phyloP scores from a whole-genome alignment of 2,888 invertebrate species.

The Antheraea yamamai region DNA sequence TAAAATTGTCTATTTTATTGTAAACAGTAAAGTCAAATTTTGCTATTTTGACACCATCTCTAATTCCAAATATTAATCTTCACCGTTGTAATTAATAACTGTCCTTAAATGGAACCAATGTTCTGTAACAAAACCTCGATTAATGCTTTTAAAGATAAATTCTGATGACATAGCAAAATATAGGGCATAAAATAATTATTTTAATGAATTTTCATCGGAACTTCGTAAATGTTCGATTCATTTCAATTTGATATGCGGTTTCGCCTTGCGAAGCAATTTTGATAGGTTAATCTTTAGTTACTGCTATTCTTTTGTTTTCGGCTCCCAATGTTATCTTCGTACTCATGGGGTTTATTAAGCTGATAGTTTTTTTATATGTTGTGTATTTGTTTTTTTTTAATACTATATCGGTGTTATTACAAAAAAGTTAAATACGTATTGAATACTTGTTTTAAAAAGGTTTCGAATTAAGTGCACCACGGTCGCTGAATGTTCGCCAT shows the following conservation, averaged over 20 bases:
- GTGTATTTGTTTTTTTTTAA: not conserved
- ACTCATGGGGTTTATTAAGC: not conserved
- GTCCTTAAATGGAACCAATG: slow-evolving; percentile 47
- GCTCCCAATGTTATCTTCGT: not conserved
- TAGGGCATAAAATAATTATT: not conserved
- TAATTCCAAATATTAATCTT: slow-evolving; percentile 19
- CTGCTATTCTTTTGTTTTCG: not conserved
- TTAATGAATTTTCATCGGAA: not conserved
- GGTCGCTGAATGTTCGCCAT: no score
- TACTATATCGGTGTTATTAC: no score
- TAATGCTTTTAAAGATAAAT: slow-evolving; percentile 34
- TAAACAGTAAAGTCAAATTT: not conserved
- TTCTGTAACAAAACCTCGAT: slow-evolving; percentile 43
- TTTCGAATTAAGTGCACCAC: no score
- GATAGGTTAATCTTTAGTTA: not conserved
- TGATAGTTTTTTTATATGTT: not conserved
- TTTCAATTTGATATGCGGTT: slow-evolving; percentile 2
- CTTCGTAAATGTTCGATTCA: not conserved
- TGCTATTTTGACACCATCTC: not conserved
- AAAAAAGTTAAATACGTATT: no score
- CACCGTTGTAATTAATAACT: slow-evolving; percentile 48
- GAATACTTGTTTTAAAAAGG: no score
- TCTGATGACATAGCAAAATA: not conserved
- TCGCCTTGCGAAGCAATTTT: not conserved
- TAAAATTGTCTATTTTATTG: not conserved